Conservation (phyloP, 2,113 vertebrate genomes). For the Anguilla japonica region DNA sequence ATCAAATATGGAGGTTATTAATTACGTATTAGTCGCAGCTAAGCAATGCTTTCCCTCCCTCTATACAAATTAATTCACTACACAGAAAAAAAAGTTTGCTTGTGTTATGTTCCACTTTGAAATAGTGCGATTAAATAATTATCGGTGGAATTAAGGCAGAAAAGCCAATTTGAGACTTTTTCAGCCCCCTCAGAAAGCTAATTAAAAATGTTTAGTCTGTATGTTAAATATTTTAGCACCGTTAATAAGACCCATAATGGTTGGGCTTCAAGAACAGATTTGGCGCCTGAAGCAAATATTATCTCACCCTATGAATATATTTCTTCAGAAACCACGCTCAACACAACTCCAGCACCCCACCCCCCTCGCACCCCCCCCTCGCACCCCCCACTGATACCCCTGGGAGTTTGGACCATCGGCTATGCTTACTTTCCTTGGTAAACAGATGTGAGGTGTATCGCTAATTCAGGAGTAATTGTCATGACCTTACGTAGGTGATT, state of each 20-base stretch:
- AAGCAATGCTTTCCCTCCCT: not conserved
- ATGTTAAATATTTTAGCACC: conserved; percentile 26
- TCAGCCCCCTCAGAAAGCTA: conserved; percentile 12
- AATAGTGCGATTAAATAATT: not conserved
- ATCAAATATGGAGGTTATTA: conserved; percentile 9
- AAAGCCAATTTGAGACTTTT: conserved; percentile 1
- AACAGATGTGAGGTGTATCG: not conserved
- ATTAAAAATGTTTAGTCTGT: conserved; percentile 20
- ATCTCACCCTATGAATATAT: not conserved
- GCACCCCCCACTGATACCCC: not conserved
- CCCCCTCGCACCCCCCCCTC: not conserved
- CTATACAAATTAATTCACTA: not conserved
- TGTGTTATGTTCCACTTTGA: not conserved
- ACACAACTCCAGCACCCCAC: no score
- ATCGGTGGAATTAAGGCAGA: not conserved
- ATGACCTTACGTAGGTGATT: not conserved
- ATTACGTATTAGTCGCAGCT: conserved; percentile 6
- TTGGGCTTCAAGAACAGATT: conserved; percentile 20
- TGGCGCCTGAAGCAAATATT: conserved; percentile 20
- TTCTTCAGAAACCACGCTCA: not conserved
- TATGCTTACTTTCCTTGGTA: not conserved
- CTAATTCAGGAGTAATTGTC: not conserved
- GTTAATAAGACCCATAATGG: conserved; percentile 25
- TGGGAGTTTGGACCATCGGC: not conserved
- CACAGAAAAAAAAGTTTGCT: not conserved